Percentiles rank a stretch among this genome's conserved stretches.
Evolutionary conservation across 2,888 invertebrate genomes (phyloP).

Genomic region (Stenodera caucasica): DNA sequence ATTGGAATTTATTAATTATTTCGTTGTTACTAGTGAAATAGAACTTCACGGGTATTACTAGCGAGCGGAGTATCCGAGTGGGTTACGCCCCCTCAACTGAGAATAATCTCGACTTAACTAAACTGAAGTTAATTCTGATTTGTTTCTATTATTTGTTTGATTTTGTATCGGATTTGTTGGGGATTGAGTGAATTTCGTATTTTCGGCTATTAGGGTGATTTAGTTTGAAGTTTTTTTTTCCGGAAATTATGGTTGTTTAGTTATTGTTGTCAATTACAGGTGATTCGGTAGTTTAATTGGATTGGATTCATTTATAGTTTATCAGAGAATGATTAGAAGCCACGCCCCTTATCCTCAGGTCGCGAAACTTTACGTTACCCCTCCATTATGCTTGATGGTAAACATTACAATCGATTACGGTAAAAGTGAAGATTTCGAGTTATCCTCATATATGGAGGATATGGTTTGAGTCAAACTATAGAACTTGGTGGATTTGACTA

Average conservation of each 20-base stretch:
- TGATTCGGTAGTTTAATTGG: background rate
- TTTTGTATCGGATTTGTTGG: no score
- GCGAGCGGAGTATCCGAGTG: background rate
- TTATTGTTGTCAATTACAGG: background rate
- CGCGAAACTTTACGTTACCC: constrained; percentile 12
- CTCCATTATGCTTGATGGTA: background rate
- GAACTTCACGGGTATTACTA: background rate
- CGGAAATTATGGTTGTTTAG: no score
- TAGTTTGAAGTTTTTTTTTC: no score
- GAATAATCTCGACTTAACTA: no score
- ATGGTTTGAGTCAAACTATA: background rate
- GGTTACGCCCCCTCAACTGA: constrained; percentile 5
- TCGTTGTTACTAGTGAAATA: no score
- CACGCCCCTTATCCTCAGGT: constrained; percentile 44
- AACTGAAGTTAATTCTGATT: no score
- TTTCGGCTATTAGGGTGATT: no score
- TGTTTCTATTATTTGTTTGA: no score
- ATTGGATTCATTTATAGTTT: constrained; percentile 1
- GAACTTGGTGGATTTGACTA: background rate
- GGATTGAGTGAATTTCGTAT: no score
- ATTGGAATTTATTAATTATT: no score
- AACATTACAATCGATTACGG: constrained; percentile 3
- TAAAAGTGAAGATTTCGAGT: background rate
- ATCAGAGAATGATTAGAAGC: constrained; percentile 35
- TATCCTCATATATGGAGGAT: no score